These are phyloP conservation scores for Tanaodytes sp. DNA, from an alignment of 2,888 invertebrate species.

Conservation along the genomic window DNA sequence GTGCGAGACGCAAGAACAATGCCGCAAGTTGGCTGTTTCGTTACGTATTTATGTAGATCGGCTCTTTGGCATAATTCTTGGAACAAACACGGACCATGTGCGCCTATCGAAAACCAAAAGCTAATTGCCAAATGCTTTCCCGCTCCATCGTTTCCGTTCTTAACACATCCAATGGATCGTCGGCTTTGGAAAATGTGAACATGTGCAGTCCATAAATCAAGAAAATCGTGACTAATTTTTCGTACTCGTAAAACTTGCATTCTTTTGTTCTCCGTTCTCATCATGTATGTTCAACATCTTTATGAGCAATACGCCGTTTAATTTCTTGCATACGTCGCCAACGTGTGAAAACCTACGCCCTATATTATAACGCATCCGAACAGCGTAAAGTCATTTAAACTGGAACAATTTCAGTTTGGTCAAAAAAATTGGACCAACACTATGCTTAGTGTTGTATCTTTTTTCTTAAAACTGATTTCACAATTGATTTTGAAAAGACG, in stretches of 20 bases:
- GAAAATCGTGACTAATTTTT: conserved; percentile 35
- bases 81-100: conserved; percentile 42
- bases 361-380: no score
- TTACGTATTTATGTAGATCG: conserved; percentile 30
- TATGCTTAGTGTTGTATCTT: no score
- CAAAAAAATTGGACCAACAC: no score
- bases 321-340: no score
- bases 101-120: conserved; percentile 20
- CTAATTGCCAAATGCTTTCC: conserved; percentile 34
- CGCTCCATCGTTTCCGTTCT: conserved; percentile 35
- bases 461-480: no score
- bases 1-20: conserved; percentile 40
- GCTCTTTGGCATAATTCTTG: conserved; percentile 28
- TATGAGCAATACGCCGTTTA: no score
- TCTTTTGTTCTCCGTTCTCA: conserved; percentile 8
- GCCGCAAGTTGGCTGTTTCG: conserved; percentile 28
- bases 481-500: no score
- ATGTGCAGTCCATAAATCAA: conserved; percentile 42
- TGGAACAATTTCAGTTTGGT: no score
- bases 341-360: no score
- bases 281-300: conserved; percentile 8
- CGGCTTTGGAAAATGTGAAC: conserved; percentile 26
- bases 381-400: no score
- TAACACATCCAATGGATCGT: conserved; percentile 7
- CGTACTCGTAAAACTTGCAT: conserved; percentile 29